Base-by-base conservation (phyloP, 2,797 vertebrate genomes). In the Danio tinwini region DNA sequence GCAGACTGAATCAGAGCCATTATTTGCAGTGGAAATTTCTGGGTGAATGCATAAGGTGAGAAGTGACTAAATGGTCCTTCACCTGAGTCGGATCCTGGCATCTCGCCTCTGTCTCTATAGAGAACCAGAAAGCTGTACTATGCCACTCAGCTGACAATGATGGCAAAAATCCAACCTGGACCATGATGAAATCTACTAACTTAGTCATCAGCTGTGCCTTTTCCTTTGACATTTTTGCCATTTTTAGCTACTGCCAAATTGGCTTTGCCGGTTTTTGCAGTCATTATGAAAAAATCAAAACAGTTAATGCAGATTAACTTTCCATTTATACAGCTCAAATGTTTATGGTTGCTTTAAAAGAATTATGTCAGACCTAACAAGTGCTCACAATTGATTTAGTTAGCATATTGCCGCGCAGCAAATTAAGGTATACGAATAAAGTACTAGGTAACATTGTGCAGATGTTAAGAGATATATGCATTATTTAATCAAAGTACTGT, bases 111-210 rank as follows among this genome's bases (percentile, higher is more conserved):
- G n/a, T 58, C 39, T 71, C 47, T 44, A 13, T 45, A 29, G 14
- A 40, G 1, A 62, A n/a, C 21, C 49, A 42, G 6, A 17, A 21
- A 49, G 17, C 55, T 8, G 1, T 59, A 56, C 37, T 2, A 65
- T 75, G 63, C 39, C n/a, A 19, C 59, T 82, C 65, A 50, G 45
- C 78, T 73, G 69, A 81, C 65, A 67, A 45, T 53, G 70, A 81
- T 78, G 76, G 67, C 72, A 39, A 42, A 49, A 6, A 67, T 17
- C 72, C 78, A 79, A 67, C 17, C 53, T 65, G 72, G 65, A 47
- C 52, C 62, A 56, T 71, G 50, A 69, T 78, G 76, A 77, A 69
- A 71, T 62, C 71, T 45, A 53, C 63, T 19, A 78, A 83, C 81
- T 72, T 58, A 82, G 77, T 80, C 71, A 52, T 42, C 11, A 45